Evolutionary conservation across 1,140 invertebrate species (phyloP).

Genomic region (Penaeus indicus): DNA sequence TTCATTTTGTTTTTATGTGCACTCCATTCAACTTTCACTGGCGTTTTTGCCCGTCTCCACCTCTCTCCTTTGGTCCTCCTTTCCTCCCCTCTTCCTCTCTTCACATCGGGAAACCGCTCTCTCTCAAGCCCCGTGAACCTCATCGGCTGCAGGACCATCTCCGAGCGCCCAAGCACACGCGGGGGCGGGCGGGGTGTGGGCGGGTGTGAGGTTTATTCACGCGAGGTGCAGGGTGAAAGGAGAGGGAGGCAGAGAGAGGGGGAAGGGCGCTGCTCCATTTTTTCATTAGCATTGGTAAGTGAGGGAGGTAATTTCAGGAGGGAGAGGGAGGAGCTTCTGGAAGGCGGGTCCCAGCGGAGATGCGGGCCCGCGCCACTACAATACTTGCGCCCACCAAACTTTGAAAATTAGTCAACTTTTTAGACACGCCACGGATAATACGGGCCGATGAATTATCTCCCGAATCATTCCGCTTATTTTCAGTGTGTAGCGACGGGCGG

Average conservation of each 20-base stretch:
- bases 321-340: background rate
- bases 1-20: too few relatives aligned
- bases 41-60: too few relatives aligned
- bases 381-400: constrained; percentile 52
- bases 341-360: constrained; percentile 1
- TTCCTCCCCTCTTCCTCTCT: too few relatives aligned
- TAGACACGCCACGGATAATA: constrained; percentile 58
- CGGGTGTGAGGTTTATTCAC: too few relatives aligned
- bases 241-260: background rate
- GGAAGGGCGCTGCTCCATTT: constrained; percentile 35
- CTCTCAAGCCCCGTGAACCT: too few relatives aligned
- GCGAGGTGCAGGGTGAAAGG: background rate
- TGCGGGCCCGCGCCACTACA: constrained; percentile 25
- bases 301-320: constrained; percentile 35
- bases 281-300: constrained; percentile 58
- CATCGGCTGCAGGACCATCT: too few relatives aligned
- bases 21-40: too few relatives aligned
- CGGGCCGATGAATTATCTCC: constrained; percentile 50
- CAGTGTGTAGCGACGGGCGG: constrained; percentile 29
- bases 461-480: constrained; percentile 50
- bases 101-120: too few relatives aligned
- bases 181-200: too few relatives aligned
- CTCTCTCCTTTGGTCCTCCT: too few relatives aligned
- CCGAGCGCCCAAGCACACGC: too few relatives aligned
- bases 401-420: constrained; percentile 60